phyloP scores from a whole-genome alignment of 2,888 invertebrate species.

The Neoitamus cyanurus region DNA sequence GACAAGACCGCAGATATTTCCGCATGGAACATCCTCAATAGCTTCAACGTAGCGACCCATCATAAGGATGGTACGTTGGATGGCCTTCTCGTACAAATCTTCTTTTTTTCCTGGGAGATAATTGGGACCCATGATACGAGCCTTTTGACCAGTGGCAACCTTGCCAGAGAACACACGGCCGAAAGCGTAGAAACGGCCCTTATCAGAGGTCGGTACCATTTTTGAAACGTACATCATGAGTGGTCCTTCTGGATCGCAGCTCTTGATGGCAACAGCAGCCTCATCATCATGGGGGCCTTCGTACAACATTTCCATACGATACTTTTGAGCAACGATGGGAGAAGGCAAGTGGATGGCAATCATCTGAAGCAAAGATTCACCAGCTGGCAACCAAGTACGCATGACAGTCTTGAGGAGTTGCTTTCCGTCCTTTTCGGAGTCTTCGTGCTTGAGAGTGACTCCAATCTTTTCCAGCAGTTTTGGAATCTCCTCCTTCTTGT shows the following conservation, averaged over 20 bases:
- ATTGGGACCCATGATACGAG: slow-evolving; percentile 99
- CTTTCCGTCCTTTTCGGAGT: slow-evolving; percentile 96
- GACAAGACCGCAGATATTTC: slow-evolving; percentile 99
- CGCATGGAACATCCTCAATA: slow-evolving; percentile 98
- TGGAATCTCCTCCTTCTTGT: slow-evolving; percentile 94
- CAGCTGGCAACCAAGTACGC: slow-evolving; percentile 99
- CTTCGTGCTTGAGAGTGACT: slow-evolving; percentile 92
- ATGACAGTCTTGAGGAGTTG: slow-evolving; percentile 96
- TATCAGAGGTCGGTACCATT: slow-evolving; percentile 99
- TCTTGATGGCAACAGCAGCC: slow-evolving; percentile 90
- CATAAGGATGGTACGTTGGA: slow-evolving; percentile 99
- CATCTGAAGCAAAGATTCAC: slow-evolving; percentile 99
- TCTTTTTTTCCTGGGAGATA: slow-evolving; percentile 98
- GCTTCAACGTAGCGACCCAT: slow-evolving; percentile 99
- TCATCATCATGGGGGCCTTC: slow-evolving; percentile 98
- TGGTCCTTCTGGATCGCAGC: slow-evolving; percentile 95
- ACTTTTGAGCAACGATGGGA: slow-evolving; percentile 98
- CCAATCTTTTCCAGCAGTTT: slow-evolving; percentile 89
- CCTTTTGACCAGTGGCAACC: slow-evolving; percentile 89
- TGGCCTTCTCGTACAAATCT: slow-evolving; percentile 98
- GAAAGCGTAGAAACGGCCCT: slow-evolving; percentile 99
- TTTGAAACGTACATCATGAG: slow-evolving; percentile 99
- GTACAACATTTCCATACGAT: slow-evolving; percentile 99
- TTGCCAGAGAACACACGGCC: slow-evolving; percentile 99
- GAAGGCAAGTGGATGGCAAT: slow-evolving; percentile 99